Conservation (phyloP, 2,888 invertebrate species). For the Pandemis corylana region DNA sequence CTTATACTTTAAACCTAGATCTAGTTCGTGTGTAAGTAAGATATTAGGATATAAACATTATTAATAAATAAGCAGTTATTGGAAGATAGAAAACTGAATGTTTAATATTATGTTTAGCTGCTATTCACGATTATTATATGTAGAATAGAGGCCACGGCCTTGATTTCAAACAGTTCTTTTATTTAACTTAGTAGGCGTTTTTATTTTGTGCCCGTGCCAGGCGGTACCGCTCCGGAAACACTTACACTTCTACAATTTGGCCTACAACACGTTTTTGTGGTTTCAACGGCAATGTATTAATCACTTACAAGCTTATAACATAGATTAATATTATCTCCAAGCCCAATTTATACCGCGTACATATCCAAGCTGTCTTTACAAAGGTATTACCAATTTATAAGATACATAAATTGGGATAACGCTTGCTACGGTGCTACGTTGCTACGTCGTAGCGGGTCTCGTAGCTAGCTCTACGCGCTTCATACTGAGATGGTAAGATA, state of each 20-base stretch:
- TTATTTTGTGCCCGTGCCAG: constrained; percentile 32
- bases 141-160: constrained; percentile 28
- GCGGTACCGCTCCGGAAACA: constrained; percentile 14
- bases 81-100: background rate
- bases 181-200: constrained; percentile 35
- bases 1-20: too few relatives aligned
- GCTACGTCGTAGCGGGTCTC: constrained; percentile 29
- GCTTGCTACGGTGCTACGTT: constrained; percentile 17
- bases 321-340: background rate
- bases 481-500: constrained; percentile 38
- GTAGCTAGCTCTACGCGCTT: constrained; percentile 28
- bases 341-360: background rate
- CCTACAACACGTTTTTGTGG: constrained; percentile 6
- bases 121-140: background rate
- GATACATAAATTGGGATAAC: constrained; percentile 5
- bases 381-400: constrained; percentile 10
- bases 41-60: too few relatives aligned
- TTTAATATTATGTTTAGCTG: background rate
- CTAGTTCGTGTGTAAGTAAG: too few relatives aligned
- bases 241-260: constrained; percentile 20
- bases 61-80: background rate
- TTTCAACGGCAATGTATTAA: background rate
- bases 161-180: constrained; percentile 36
- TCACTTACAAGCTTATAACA: background rate
- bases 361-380: background rate